Conservation (phyloP, 2,113 vertebrate genomes). For the Bostrychus sinensis region DNA sequence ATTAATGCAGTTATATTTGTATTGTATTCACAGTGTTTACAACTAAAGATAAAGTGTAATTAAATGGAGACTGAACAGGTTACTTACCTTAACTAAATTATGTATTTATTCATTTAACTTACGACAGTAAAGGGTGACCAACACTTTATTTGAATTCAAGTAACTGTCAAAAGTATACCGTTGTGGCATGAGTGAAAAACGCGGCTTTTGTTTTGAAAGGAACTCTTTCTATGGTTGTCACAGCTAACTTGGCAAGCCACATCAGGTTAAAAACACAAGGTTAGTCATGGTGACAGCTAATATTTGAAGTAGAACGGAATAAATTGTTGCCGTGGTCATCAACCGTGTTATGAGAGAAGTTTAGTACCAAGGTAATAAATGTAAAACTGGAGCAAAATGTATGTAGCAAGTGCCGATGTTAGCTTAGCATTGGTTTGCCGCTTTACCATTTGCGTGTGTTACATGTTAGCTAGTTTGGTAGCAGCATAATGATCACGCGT, state of each 20-base stretch:
- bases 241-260: neutral
- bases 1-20: no score
- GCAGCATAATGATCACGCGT: neutral
- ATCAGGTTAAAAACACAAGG: slow-evolving; percentile 42
- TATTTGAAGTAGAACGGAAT: neutral
- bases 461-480: slow-evolving; percentile 32
- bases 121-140: no score
- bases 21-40: no score
- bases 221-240: rapidly evolving
- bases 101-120: no score
- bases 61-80: no score
- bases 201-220: slow-evolving; percentile 42
- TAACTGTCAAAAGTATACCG: neutral
- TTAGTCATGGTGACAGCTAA: slow-evolving; percentile 29
- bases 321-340: neutral
- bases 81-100: no score
- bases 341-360: slow-evolving; percentile 64
- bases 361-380: slow-evolving; percentile 16
- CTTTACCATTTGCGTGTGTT: slow-evolving; percentile 33
- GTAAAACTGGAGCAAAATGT: slow-evolving; percentile 1
- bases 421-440: slow-evolving; percentile 6
- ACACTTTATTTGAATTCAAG: no score
- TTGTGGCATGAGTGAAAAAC: no score
- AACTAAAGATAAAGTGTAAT: no score
- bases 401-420: neutral